phyloP scores from a whole-genome alignment of 2,113 vertebrate genomes.

The Ochotona curzoniae region DNA sequence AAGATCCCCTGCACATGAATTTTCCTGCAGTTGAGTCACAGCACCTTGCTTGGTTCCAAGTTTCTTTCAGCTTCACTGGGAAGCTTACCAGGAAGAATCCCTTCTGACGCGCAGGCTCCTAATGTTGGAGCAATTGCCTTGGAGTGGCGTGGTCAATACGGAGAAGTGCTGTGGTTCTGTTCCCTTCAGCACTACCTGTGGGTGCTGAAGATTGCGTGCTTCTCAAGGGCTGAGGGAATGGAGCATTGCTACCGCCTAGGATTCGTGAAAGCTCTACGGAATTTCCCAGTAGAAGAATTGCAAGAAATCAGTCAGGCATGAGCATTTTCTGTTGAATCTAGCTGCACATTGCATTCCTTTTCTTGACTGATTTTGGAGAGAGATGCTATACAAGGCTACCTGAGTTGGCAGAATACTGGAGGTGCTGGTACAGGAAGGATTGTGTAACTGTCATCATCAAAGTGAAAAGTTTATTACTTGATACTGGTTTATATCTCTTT shows the following conservation, averaged over 20 bases:
- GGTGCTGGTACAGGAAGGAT: neutral
- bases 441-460: neutral
- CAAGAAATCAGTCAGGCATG: neutral
- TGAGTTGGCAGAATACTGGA: neutral
- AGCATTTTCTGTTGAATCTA: too few species aligned
- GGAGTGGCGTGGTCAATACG: too few species aligned
- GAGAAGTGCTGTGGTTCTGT: neutral
- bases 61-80: neutral
- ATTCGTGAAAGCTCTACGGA: neutral
- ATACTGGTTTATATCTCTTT: neutral
- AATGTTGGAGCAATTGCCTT: neutral
- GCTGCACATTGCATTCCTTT: neutral
- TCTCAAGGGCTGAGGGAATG: neutral
- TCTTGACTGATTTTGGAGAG: neutral
- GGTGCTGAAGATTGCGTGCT: neutral
- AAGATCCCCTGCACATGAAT: neutral
- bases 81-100: neutral
- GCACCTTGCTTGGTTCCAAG: neutral
- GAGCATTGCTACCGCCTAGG: neutral
- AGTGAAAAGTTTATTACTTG: neutral
- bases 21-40: neutral
- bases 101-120: neutral
- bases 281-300: neutral
- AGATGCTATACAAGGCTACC: neutral
- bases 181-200: rapidly evolving